Percentiles rank a stretch among this genome's conserved stretches.
phyloP scores from a whole-genome alignment of 2,113 vertebrate species.

The Sturnus vulgaris region DNA sequence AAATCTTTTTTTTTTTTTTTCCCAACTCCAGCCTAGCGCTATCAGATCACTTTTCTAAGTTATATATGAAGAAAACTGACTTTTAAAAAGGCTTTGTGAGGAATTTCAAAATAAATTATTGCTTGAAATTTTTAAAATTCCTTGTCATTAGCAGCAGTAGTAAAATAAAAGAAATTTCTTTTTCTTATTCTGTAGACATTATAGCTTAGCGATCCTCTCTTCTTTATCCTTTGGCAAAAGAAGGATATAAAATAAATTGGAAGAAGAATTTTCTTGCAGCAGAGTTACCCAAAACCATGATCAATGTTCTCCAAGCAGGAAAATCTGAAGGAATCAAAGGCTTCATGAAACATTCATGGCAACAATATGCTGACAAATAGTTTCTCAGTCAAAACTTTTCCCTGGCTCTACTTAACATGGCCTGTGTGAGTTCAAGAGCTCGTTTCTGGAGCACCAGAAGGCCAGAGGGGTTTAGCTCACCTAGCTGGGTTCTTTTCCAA shows the following conservation, averaged over 20 bases:
- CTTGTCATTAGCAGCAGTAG: not conserved
- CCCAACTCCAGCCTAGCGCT: not conserved
- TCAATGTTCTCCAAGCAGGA: not conserved
- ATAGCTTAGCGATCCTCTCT: not conserved
- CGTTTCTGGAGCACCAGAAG: not conserved
- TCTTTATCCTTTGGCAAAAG: not conserved
- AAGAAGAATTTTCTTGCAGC: not conserved
- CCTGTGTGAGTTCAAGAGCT: not conserved
- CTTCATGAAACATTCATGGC: constrained; percentile 2
- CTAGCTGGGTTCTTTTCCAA: not conserved
- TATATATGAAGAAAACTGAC: not conserved
- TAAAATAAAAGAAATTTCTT: not conserved
- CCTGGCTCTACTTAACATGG: not conserved
- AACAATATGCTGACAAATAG: not conserved
- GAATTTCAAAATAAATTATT: not conserved
- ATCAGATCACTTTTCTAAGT: not conserved
- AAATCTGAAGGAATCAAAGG: not conserved
- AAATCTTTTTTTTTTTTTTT: not conserved
- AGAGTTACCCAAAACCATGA: not conserved
- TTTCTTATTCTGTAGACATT: not conserved
- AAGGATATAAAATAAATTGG: not conserved
- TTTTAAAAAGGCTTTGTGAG: not conserved
- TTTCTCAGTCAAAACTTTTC: not conserved
- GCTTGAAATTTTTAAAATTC: not conserved
- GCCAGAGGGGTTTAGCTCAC: not conserved